Evolutionary conservation across 2,113 vertebrate species (phyloP).

Genomic region (Pelusios castaneus): DNA sequence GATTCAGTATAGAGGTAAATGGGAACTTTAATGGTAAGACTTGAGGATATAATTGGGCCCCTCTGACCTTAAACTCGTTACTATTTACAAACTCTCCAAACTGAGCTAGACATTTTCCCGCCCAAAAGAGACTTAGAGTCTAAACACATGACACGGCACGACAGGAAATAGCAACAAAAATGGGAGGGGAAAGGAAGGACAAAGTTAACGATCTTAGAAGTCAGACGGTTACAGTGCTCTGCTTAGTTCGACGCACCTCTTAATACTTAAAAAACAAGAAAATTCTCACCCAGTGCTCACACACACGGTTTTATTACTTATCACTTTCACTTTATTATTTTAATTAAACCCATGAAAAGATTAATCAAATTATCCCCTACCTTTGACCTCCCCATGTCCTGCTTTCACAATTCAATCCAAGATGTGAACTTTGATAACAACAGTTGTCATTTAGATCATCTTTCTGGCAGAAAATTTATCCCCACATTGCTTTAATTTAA

Average conservation of each 20-base stretch:
- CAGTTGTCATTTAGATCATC: neutral
- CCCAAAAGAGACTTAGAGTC: neutral
- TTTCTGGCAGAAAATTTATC: neutral
- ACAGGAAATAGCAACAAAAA: neutral
- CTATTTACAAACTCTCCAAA: neutral
- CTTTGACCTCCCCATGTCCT: neutral
- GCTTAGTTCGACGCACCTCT: neutral
- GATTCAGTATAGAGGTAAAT: neutral
- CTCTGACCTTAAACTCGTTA: neutral
- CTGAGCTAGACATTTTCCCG: neutral
- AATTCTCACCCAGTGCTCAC: neutral
- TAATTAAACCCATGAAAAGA: neutral
- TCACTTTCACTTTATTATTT: conserved; percentile 23
- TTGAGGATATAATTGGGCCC: neutral
- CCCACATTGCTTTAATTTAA: neutral
- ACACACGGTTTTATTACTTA: neutral
- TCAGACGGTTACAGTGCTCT: neutral
- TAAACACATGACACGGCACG: neutral
- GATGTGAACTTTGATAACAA: neutral
- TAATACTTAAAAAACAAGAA: neutral
- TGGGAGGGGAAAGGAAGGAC: neutral
- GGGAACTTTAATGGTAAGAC: neutral
- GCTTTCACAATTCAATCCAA: neutral
- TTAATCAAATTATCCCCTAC: neutral
- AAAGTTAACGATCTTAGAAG: neutral